A percentile compares a stretch with the other conserved stretches of the same genome.
These are phyloP conservation scores for Gymnobelideus leadbeateri DNA, from an alignment of 2,113 vertebrate species.

Conservation along the genomic window DNA sequence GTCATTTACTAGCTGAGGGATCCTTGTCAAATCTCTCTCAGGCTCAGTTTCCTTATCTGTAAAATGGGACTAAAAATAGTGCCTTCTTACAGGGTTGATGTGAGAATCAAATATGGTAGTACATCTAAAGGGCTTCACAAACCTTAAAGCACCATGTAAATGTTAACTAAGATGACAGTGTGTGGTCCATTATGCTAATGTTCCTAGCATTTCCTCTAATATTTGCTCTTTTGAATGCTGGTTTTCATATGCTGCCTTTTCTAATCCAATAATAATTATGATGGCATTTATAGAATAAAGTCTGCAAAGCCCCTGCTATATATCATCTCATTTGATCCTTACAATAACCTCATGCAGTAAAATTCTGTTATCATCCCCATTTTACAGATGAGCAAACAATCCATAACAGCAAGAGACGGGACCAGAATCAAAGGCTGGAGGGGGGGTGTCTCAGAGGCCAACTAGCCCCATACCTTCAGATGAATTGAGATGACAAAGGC, in stretches of 20 bases:
- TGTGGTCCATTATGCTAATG: not conserved
- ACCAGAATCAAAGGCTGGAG: not conserved
- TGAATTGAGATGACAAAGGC: not conserved
- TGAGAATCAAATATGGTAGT: not conserved
- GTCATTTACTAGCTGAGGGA: not conserved
- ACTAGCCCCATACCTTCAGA: not conserved
- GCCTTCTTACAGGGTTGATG: not conserved
- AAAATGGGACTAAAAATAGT: not conserved
- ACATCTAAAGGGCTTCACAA: not conserved
- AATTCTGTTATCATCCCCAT: not conserved
- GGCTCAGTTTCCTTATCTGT: not conserved
- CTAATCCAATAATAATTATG: not conserved
- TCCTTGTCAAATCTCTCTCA: not conserved
- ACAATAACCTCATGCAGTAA: not conserved
- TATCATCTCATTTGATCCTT: not conserved
- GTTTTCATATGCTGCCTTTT: conserved; percentile 20
- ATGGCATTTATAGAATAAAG: not conserved
- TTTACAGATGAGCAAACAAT: not conserved
- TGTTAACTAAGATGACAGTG: not conserved
- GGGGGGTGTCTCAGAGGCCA: not conserved
- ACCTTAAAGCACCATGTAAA: not conserved
- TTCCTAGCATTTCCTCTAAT: not conserved
- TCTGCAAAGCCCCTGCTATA: not conserved
- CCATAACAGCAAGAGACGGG: not conserved
- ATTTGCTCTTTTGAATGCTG: conserved; percentile 2